phyloP scores from a whole-genome alignment of 2,113 vertebrate species.

The Psettodes erumei region DNA sequence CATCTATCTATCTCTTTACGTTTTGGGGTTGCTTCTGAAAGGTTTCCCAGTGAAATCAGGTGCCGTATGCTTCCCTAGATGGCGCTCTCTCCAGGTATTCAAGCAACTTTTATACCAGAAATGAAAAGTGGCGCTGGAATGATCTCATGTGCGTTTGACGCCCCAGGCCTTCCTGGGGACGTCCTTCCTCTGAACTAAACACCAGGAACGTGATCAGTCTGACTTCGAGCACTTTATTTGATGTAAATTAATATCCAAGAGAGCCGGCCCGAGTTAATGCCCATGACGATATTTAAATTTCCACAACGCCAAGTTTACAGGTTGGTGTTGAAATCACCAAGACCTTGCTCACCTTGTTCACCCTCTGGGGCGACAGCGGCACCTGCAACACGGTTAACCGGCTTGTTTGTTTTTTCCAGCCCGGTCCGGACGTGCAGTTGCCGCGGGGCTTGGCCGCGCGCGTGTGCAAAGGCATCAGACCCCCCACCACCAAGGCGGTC shows the following conservation, averaged over 20 bases:
- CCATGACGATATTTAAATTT: no score
- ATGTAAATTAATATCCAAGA: background rate
- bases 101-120: no score
- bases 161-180: background rate
- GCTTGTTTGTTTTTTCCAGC: constrained; percentile 77
- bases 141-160: constrained; percentile 7
- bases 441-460: constrained; percentile 87
- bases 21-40: constrained; percentile 79
- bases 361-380: no score
- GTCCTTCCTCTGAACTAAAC: constrained; percentile 25
- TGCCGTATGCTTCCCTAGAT: constrained; percentile 73
- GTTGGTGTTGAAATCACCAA: background rate
- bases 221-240: constrained; percentile 1
- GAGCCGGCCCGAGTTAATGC: background rate
- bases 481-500: constrained; percentile 89
- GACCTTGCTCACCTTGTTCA: constrained; percentile 9
- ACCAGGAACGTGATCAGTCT: background rate
- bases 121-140: no score
- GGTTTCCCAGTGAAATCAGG: constrained; percentile 75
- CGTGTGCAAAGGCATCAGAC: constrained; percentile 94
- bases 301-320: no score
- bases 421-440: constrained; percentile 88
- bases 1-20: constrained; percentile 28
- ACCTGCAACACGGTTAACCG: background rate
- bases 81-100: constrained; percentile 78